These are phyloP conservation scores for Gymnoscelis rufifasciata DNA, from an alignment of 2,888 invertebrate genomes.

Conservation along the genomic window DNA sequence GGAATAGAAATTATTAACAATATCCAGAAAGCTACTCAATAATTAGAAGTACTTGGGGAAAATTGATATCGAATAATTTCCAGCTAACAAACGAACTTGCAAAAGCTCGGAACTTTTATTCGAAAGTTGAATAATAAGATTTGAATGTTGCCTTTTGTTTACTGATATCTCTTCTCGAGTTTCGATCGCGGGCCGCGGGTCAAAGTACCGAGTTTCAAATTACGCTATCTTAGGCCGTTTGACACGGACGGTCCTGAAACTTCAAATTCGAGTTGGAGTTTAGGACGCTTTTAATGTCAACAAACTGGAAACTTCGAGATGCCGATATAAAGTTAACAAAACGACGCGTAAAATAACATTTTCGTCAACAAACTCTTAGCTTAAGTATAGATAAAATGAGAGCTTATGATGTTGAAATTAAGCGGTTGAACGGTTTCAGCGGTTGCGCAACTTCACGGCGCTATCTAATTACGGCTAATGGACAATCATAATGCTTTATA, in stretches of 20 bases:
- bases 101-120: slow-evolving; percentile 11
- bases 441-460: slow-evolving; percentile 10
- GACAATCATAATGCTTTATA: slow-evolving; percentile 17
- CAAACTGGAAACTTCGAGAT: slow-evolving; percentile 29
- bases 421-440: slow-evolving; percentile 20
- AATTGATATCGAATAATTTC: neutral
- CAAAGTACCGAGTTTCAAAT: slow-evolving; percentile 26
- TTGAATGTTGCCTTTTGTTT: slow-evolving; percentile 18
- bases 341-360: slow-evolving; percentile 32
- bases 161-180: slow-evolving; percentile 22
- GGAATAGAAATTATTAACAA: too few species aligned
- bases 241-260: slow-evolving; percentile 24
- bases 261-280: slow-evolving; percentile 23
- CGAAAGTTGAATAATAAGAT: slow-evolving; percentile 15
- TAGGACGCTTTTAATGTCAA: slow-evolving; percentile 28
- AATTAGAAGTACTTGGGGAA: too few species aligned
- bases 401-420: slow-evolving; percentile 29
- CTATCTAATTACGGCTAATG: slow-evolving; percentile 20
- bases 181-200: slow-evolving; percentile 22
- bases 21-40: too few species aligned
- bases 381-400: slow-evolving; percentile 28
- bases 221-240: slow-evolving; percentile 23
- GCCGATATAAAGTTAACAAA: slow-evolving; percentile 32
- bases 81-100: neutral
- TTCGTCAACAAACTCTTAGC: slow-evolving; percentile 29